Evolutionary conservation across 2,797 vertebrate genomes (phyloP).

Genomic region (Aplochiton taeniatus): DNA sequence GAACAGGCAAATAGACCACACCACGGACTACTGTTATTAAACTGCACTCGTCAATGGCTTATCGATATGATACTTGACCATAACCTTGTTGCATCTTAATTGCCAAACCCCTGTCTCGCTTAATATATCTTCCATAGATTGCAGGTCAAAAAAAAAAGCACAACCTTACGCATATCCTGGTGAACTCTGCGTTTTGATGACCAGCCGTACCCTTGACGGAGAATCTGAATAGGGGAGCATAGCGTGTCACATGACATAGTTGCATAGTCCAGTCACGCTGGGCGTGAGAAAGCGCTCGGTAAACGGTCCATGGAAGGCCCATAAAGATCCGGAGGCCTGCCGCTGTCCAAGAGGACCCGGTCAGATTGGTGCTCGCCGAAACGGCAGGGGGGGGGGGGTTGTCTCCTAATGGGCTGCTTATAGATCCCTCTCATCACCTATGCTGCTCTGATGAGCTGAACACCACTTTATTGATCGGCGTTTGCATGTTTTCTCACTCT

Average conservation of each 20-base stretch:
- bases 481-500: constrained; percentile 81
- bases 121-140: neutral
- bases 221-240: constrained; percentile 60
- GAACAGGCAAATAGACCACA: neutral
- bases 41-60: constrained; percentile 12
- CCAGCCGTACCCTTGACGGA: constrained; percentile 46
- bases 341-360: constrained; percentile 43
- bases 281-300: constrained; percentile 73
- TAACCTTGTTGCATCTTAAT: constrained; percentile 19
- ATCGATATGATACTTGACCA: neutral
- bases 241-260: constrained; percentile 44
- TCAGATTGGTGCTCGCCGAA: constrained; percentile 61
- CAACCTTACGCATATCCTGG: constrained; percentile 20
- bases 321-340: constrained; percentile 77
- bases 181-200: constrained; percentile 40
- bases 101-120: constrained; percentile 8
- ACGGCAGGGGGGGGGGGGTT: too few relatives aligned
- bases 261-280: constrained; percentile 76
- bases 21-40: neutral
- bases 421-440: constrained; percentile 75
- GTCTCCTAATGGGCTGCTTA: constrained; percentile 75
- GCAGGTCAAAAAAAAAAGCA: constrained; percentile 2
- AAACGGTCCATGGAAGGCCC: constrained; percentile 79
- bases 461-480: constrained; percentile 82
- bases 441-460: constrained; percentile 74